These are phyloP conservation scores for Tetrax tetrax DNA, from an alignment of 2,113 vertebrate genomes.

Conservation along the genomic window DNA sequence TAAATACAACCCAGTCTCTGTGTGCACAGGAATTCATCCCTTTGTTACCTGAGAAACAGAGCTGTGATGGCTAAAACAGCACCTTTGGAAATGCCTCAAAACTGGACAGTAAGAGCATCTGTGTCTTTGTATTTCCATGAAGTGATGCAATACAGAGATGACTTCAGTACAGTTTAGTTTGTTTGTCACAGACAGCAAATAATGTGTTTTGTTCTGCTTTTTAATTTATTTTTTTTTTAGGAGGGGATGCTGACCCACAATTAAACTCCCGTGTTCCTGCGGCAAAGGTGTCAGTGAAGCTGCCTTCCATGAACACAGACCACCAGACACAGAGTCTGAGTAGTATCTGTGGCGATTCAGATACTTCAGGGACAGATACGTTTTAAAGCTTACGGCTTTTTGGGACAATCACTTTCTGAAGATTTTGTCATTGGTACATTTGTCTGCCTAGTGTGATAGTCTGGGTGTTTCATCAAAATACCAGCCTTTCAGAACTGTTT, in stretches of 20 bases:
- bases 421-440: background rate
- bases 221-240: constrained; percentile 54
- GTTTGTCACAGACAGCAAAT: background rate
- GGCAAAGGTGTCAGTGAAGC: constrained; percentile 62
- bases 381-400: constrained; percentile 65
- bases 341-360: constrained; percentile 16
- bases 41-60: background rate
- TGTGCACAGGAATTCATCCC: background rate
- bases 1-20: background rate
- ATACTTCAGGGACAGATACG: constrained; percentile 76
- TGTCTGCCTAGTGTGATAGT: background rate
- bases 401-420: background rate
- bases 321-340: constrained; percentile 54
- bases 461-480: background rate
- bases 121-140: background rate
- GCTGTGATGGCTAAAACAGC: background rate
- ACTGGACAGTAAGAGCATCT: background rate
- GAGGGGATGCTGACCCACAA: background rate
- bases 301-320: constrained; percentile 57
- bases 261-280: background rate
- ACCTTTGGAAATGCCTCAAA: background rate
- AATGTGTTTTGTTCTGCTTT: background rate
- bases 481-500: background rate
- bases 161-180: background rate
- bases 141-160: background rate